Evolutionary conservation across 64 coral and sea anemone genomes (phyloP).

Genomic region (Cladopsammia gracilis): DNA sequence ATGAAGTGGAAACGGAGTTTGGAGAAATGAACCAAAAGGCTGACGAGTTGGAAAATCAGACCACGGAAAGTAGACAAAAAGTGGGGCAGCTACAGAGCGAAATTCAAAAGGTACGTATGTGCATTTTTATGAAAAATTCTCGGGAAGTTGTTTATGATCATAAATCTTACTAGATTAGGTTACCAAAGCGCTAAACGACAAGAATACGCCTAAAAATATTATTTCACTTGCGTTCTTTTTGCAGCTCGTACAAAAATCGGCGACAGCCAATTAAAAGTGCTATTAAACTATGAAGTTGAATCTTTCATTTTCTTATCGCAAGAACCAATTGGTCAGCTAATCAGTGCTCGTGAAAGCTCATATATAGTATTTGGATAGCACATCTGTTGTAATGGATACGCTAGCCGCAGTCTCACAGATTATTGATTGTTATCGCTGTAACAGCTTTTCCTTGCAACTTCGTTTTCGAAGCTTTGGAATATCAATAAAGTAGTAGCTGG

Average conservation of each 20-base stretch:
- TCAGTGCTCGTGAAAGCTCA: conserved; percentile 8
- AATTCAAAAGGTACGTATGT: conserved; percentile 51
- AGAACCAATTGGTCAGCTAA: conserved; percentile 30
- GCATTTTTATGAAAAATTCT: not conserved
- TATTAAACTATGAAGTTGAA: not conserved
- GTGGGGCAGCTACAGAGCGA: conserved; percentile 76
- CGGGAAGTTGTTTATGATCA: not conserved
- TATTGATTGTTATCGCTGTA: not conserved
- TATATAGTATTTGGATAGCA: conserved; percentile 4
- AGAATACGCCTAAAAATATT: not conserved
- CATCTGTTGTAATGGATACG: conserved; percentile 15
- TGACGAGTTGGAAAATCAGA: conserved; percentile 59
- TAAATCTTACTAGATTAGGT: not conserved
- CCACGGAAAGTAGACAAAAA: conserved; percentile 72
- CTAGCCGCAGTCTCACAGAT: not conserved
- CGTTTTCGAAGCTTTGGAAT: not conserved
- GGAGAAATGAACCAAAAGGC: conserved; percentile 70
- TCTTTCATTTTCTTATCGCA: conserved; percentile 42
- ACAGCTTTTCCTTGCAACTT: not conserved
- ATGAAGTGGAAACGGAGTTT: conserved; percentile 66
- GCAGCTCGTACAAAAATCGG: not conserved
- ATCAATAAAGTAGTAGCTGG: not conserved
- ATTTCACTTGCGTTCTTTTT: not conserved
- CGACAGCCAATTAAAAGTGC: not conserved
- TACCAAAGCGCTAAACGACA: not conserved